Evolutionary conservation across 1,140 invertebrate genomes (phyloP).

Genomic region (Aricia agestis): DNA sequence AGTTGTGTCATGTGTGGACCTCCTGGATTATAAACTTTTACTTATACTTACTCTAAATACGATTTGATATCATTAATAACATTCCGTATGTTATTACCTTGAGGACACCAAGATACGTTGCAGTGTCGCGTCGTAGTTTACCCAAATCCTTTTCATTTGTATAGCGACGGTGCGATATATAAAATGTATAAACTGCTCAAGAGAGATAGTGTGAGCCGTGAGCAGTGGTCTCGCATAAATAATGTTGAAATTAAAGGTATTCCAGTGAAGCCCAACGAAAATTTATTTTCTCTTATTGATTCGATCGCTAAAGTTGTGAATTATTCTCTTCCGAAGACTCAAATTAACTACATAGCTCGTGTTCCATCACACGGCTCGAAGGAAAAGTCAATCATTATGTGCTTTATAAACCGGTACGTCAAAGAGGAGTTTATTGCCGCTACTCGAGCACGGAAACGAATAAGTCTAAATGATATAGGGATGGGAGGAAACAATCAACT

Average conservation of each 20-base stretch:
- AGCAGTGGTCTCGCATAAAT: slow-evolving; percentile 22
- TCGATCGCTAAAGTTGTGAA: slow-evolving; percentile 14
- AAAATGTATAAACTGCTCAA: no score
- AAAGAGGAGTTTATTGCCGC: slow-evolving; percentile 27
- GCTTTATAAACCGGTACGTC: slow-evolving; percentile 25
- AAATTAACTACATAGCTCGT: slow-evolving; percentile 25
- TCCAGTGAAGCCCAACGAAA: slow-evolving; percentile 23
- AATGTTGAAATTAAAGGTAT: slow-evolving; percentile 22
- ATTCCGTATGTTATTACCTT: no score
- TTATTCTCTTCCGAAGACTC: background rate
- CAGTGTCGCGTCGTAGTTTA: no score
- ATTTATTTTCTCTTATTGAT: slow-evolving; percentile 18
- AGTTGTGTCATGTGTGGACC: no score
- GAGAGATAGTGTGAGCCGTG: background rate
- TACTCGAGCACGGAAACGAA: background rate
- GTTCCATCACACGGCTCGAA: slow-evolving; percentile 15
- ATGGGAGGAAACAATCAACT: background rate
- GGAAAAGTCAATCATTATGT: slow-evolving; percentile 25
- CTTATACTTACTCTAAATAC: no score
- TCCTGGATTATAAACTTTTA: no score
- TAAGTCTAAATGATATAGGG: background rate
- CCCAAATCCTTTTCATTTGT: no score
- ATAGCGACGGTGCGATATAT: no score
- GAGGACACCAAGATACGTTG: no score
- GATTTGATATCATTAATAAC: no score